Base-by-base conservation (phyloP, 2,888 invertebrate genomes). In the Rutpela maculata region DNA sequence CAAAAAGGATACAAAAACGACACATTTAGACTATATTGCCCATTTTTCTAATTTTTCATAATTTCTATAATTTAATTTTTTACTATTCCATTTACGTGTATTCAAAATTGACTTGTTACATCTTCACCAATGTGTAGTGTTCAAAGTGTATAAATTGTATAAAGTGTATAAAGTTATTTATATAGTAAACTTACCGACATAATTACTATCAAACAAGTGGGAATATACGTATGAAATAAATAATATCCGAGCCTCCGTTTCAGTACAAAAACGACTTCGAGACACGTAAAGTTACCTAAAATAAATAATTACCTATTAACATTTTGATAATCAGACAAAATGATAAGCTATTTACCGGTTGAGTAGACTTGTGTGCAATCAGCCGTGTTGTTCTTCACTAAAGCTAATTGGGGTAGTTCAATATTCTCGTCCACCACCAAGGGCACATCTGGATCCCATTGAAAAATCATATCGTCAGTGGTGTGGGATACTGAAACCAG, bases 331-430 rank as follows among this genome's bases (percentile, higher is more conserved):
- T 18, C 22, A 59, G 1, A 4, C 22, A 12, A 59, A 22, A 12
- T 19, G 11, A 59, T 5, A 19, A 3, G 11, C 1, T 26, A 19
- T 12, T 75, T 79, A 95, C 95, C 96, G 85, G 97, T 97, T 56
- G 97, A 97, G 89, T 97, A 97, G 74, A 96, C 96, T 89, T 97
- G 97, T 1, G 97, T 96, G 88, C 97, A 97, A 89, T 97, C 97
- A 60, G 96, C 97, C 0, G 97, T 97, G 84, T 94, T 93, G 89
- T 97, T 97, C 90, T 96, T 95, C 56, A 96, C 95, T 85, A 98
- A 92, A 77, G 92, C 92, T 84, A 98, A 92, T 88, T 98, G 98
- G 0, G 98, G 98, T 86, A 98, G 91, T 89, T 98, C 97, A 78
- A 98, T 97, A 89, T 96, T 94, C 87, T 95, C 95, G 86, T 96